Conservation (phyloP, 37 sponge, comb jelly and placozoan genomes). For the Axinella damicornis region DNA sequence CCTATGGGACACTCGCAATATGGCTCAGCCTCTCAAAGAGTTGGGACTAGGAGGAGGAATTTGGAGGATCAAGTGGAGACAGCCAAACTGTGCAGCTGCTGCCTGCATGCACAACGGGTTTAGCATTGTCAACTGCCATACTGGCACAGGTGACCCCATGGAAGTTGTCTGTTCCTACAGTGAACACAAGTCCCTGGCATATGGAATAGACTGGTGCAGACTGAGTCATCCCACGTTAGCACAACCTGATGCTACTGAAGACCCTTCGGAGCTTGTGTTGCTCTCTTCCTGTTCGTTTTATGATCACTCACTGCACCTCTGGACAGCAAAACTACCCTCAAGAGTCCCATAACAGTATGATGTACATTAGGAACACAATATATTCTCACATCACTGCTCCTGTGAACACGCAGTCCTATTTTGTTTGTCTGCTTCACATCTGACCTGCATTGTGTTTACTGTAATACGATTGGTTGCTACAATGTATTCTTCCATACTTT, state of each 20-base stretch:
- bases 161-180: conserved; percentile 44
- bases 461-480: too few species aligned
- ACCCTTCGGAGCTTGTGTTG: background rate
- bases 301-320: conserved; percentile 84
- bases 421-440: too few species aligned
- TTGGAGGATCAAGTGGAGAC: conserved; percentile 93
- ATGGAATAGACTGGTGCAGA: conserved; percentile 87
- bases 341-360: background rate
- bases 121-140: conserved; percentile 34
- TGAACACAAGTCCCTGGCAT: conserved; percentile 74
- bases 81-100: conserved; percentile 28
- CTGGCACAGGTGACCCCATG: background rate
- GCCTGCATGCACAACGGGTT: conserved; percentile 86
- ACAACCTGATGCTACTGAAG: too few species aligned
- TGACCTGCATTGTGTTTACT: too few species aligned
- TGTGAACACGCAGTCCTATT: too few species aligned
- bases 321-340: conserved; percentile 36
- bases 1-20: conserved; percentile 78
- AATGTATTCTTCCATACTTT: background rate
- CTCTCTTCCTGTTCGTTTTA: conserved; percentile 91
- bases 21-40: conserved; percentile 65
- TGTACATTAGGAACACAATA: too few species aligned
- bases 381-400: too few species aligned
- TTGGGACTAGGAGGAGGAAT: conserved; percentile 86
- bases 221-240: too few species aligned